phyloP scores from a whole-genome alignment of 2,888 invertebrate species.

The Drosophila atroscutellata region DNA sequence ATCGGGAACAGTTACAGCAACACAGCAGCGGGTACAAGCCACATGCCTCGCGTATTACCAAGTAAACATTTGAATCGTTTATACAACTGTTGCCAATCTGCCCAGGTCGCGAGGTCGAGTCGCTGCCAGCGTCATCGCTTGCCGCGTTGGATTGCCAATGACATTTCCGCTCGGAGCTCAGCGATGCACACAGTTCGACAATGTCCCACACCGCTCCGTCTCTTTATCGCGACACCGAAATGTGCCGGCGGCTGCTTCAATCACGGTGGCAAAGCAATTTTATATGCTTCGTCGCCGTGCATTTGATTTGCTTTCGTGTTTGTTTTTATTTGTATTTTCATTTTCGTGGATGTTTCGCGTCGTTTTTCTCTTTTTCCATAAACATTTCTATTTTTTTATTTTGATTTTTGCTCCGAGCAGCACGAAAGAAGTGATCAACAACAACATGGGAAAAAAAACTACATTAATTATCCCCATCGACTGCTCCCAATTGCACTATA shows the following conservation, averaged over 20 bases:
- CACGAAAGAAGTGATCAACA: slow-evolving; percentile 26
- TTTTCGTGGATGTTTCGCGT: slow-evolving; percentile 39
- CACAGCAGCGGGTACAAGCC: slow-evolving; percentile 12
- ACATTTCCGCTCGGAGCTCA: slow-evolving; percentile 59
- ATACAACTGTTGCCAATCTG: slow-evolving; percentile 78
- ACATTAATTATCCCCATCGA: slow-evolving; percentile 49
- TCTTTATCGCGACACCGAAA: slow-evolving; percentile 20
- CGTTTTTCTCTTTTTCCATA: too few species aligned
- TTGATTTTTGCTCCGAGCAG: slow-evolving; percentile 29
- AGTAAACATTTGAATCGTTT: slow-evolving; percentile 77
- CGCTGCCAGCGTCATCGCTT: slow-evolving; percentile 30
- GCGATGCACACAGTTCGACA: slow-evolving; percentile 16
- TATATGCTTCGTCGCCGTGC: slow-evolving; percentile 64
- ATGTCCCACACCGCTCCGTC: not conserved
- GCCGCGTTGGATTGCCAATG: slow-evolving; percentile 58
- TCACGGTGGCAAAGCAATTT: slow-evolving; percentile 67
- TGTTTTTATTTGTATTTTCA: slow-evolving; percentile 44
- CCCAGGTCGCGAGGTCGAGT: slow-evolving; percentile 21
- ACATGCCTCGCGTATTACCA: slow-evolving; percentile 65
- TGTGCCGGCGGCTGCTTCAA: slow-evolving; percentile 59
- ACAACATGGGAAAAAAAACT: slow-evolving; percentile 24
- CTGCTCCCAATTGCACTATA: not conserved
- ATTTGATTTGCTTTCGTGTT: slow-evolving; percentile 67
- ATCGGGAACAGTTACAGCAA: not conserved
- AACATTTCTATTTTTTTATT: too few species aligned